Percentiles rank a stretch among this genome's conserved stretches.
phyloP scores from a whole-genome alignment of 2,797 vertebrate species.

The Pangasius larnaudii region DNA sequence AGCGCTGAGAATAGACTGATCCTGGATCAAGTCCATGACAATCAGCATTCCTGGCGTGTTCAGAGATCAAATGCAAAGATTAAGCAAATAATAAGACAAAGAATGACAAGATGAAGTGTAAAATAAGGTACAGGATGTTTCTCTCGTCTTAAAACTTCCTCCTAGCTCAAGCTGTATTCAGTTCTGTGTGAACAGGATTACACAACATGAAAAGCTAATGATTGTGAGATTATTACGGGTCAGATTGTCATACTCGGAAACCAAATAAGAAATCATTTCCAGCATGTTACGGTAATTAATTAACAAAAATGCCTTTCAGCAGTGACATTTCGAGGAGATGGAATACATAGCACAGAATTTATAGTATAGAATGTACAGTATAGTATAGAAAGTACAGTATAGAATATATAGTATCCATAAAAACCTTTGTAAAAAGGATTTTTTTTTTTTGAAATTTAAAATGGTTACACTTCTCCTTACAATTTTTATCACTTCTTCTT shows the following conservation, averaged over 20 bases:
- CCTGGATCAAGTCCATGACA: slow-evolving; percentile 32
- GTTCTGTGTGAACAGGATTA: not conserved
- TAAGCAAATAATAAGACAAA: slow-evolving; percentile 19
- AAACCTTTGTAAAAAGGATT: not conserved
- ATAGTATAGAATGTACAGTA: not conserved
- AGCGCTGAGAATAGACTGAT: slow-evolving; percentile 15
- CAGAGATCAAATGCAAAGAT: slow-evolving; percentile 35
- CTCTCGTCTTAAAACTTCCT: not conserved
- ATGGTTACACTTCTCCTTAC: not conserved
- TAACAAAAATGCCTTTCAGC: not conserved
- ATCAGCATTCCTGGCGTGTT: slow-evolving; percentile 18
- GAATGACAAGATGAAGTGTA: not conserved
- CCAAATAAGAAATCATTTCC: slow-evolving; percentile 15
- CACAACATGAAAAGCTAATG: not conserved
- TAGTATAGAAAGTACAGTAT: not conserved
- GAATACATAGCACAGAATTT: not conserved
- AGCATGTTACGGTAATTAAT: not conserved
- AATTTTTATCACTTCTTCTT: not conserved
- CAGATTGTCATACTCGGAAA: not conserved
- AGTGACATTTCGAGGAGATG: slow-evolving; percentile 16
- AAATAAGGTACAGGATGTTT: not conserved
- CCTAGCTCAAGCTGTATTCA: not conserved
- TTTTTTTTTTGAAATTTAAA: not conserved
- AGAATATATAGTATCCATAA: not conserved
- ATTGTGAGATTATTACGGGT: not conserved